Conservation (phyloP, 1,140 invertebrate genomes). For the Hyles euphorbiae region DNA sequence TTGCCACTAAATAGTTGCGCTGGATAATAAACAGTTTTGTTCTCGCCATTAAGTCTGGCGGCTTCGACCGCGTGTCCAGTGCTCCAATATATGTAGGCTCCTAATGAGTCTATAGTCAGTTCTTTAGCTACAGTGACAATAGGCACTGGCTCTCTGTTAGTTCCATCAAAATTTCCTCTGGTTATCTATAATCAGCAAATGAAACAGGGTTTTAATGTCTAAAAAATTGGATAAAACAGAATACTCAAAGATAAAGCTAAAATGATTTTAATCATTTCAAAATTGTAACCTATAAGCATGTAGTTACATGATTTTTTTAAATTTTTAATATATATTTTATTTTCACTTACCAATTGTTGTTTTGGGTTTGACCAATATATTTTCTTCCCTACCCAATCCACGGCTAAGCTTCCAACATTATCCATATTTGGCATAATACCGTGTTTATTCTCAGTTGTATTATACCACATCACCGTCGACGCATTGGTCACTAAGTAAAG, state of each 20-base stretch:
- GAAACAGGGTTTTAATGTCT: background rate
- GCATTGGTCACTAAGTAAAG: slow-evolving; percentile 86
- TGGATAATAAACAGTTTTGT: slow-evolving; percentile 83
- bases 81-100: slow-evolving; percentile 92
- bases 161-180: slow-evolving; percentile 59
- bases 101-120: slow-evolving; percentile 86
- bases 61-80: slow-evolving; percentile 89
- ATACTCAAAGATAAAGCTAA: too few species aligned
- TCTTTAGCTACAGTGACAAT: slow-evolving; percentile 87
- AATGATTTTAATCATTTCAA: background rate
- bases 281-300: background rate
- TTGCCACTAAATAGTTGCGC: slow-evolving; percentile 86
- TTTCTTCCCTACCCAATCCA: slow-evolving; percentile 92
- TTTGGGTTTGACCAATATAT: slow-evolving; percentile 93
- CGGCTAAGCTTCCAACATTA: slow-evolving; percentile 85
- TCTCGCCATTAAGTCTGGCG: slow-evolving; percentile 85
- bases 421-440: slow-evolving; percentile 79
- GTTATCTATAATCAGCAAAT: slow-evolving; percentile 43
- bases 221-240: too few species aligned
- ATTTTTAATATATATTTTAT: background rate
- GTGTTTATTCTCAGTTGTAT: slow-evolving; percentile 77
- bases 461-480: slow-evolving; percentile 82
- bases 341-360: slow-evolving; percentile 82
- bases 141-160: slow-evolving; percentile 82
- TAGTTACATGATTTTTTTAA: background rate